phyloP scores from a whole-genome alignment of 2,888 invertebrate genomes.

The Drosophila melanosoma region DNA sequence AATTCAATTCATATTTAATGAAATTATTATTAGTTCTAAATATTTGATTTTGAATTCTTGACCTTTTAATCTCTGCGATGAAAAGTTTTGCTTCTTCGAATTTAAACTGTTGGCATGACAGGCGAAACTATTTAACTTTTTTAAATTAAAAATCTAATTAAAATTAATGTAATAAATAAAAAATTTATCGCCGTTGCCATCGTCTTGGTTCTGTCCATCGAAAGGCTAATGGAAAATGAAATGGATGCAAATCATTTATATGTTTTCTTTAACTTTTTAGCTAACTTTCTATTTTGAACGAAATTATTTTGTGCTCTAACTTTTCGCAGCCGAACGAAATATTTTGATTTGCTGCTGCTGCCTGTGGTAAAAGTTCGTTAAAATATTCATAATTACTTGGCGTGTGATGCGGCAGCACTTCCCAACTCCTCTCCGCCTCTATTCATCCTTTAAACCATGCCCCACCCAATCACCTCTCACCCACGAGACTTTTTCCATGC shows the following conservation, averaged over 20 bases:
- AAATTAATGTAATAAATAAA: constrained; percentile 53
- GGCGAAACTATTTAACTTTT: constrained; percentile 56
- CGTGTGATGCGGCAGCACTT: constrained; percentile 75
- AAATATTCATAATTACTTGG: constrained; percentile 80
- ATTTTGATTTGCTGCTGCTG: constrained; percentile 78
- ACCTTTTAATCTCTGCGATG: constrained; percentile 7
- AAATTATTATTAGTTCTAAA: background rate
- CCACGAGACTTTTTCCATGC: constrained; percentile 14
- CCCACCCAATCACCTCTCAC: constrained; percentile 4
- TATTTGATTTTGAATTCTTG: background rate
- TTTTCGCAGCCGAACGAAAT: constrained; percentile 73
- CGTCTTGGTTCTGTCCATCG: background rate
- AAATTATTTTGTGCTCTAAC: constrained; percentile 73
- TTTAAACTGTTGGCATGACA: constrained; percentile 18
- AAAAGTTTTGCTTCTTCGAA: constrained; percentile 28
- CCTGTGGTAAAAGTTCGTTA: constrained; percentile 80
- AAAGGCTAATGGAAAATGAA: constrained; percentile 25
- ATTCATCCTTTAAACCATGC: background rate
- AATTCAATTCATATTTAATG: background rate
- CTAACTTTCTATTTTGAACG: constrained; percentile 61
- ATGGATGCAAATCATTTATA: constrained; percentile 35
- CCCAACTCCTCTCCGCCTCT: background rate
- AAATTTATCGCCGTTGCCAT: constrained; percentile 50
- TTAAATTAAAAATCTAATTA: constrained; percentile 68
- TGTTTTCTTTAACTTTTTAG: constrained; percentile 51